Conservation (phyloP, 2,888 invertebrate species). For the Nipponacmea schrenckii region DNA sequence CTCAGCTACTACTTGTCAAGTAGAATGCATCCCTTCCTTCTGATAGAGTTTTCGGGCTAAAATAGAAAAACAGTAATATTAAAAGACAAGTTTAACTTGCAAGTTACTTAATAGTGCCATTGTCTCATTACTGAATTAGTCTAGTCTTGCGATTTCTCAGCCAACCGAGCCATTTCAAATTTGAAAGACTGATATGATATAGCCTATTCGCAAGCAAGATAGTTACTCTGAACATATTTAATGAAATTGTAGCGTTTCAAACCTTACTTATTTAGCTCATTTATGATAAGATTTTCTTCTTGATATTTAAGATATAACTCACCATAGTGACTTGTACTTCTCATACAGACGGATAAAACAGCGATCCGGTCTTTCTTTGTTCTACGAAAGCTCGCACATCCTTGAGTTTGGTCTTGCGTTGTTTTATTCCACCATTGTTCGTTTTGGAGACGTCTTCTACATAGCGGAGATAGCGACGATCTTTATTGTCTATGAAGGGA, state of each 20-base stretch:
- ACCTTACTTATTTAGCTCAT: too few species aligned
- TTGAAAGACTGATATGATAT: too few species aligned
- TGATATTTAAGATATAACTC: neutral
- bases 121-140: too few species aligned
- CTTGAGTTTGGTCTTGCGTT: neutral
- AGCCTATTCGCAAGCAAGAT: too few species aligned
- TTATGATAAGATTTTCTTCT: too few species aligned
- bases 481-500: conserved; percentile 2
- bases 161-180: too few species aligned
- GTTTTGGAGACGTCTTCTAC: neutral
- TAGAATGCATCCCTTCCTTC: neutral
- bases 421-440: conserved; percentile 9
- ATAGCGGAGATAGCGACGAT: neutral
- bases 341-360: conserved; percentile 7
- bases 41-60: neutral
- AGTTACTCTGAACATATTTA: too few species aligned
- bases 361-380: neutral
- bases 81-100: too few species aligned
- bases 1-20: neutral
- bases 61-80: too few species aligned
- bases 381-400: conserved; percentile 3
- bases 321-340: conserved; percentile 9
- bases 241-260: too few species aligned
- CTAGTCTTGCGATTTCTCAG: too few species aligned
- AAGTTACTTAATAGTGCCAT: too few species aligned